phyloP scores from a whole-genome alignment of 2,113 vertebrate species.

The Chelonoidis abingdonii region DNA sequence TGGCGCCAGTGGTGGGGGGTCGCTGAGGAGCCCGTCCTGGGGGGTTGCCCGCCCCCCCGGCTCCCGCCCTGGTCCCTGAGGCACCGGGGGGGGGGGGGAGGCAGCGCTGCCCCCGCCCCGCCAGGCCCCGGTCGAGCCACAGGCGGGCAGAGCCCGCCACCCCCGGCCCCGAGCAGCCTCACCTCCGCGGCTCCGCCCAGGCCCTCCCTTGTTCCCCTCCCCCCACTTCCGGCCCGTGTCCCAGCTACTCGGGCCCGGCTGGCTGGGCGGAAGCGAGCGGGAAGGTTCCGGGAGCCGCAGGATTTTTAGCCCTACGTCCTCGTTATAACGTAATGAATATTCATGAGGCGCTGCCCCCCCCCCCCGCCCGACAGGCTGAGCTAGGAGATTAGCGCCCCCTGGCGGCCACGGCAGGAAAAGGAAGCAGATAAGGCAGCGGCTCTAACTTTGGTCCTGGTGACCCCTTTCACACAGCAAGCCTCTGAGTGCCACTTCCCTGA shows the following conservation, averaged over 20 bases:
- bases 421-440: background rate
- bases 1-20: too few relatives aligned
- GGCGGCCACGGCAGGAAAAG: background rate
- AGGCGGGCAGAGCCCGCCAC: fast-evolving
- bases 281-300: background rate
- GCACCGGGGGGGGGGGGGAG: too few relatives aligned
- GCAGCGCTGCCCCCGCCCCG: too few relatives aligned
- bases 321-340: background rate
- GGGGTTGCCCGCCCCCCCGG: background rate
- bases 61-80: too few relatives aligned
- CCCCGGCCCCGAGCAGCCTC: background rate
- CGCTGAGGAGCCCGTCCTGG: background rate
- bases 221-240: background rate
- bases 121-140: too few relatives aligned
- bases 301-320: background rate
- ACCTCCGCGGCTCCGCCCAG: background rate
- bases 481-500: too few relatives aligned
- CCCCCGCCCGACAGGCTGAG: fast-evolving
- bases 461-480: too few relatives aligned
- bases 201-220: fast-evolving
- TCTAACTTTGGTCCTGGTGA: too few relatives aligned
- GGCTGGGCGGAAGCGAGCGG: background rate
- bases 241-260: background rate
- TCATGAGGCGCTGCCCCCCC: background rate
- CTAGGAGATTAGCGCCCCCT: background rate